Evolutionary conservation across 2,113 vertebrate species (phyloP).

Genomic region (Indri indri): DNA sequence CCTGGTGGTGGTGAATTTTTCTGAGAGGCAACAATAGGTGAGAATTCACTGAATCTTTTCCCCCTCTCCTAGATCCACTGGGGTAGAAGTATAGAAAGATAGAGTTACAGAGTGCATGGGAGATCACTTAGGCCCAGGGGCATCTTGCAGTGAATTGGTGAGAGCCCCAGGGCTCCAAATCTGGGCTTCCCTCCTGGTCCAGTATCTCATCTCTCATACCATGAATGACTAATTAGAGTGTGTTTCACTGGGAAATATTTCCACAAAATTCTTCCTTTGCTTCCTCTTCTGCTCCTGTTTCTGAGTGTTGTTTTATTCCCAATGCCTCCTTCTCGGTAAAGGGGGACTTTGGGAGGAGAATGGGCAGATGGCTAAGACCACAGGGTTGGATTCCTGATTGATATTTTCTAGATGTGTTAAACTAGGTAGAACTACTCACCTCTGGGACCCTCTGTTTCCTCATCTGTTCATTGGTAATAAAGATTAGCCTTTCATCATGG

Average conservation of each 20-base stretch:
- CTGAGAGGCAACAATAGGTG: neutral
- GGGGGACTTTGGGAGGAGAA: neutral
- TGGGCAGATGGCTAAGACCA: neutral
- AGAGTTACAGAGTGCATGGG: neutral
- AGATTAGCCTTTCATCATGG: neutral
- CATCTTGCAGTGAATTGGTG: neutral
- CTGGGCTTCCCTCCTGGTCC: neutral
- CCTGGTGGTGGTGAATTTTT: neutral
- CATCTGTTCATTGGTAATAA: neutral
- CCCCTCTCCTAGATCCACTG: neutral
- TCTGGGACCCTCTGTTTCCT: neutral
- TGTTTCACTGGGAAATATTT: neutral
- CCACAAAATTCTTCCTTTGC: neutral
- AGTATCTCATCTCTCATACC: neutral
- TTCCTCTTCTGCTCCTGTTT: neutral
- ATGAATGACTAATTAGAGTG: neutral
- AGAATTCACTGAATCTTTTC: neutral
- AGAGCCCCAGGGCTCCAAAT: neutral
- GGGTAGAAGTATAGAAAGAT: neutral
- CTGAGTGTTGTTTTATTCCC: neutral
- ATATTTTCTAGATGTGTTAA: neutral
- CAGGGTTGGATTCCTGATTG: neutral
- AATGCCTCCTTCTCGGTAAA: neutral
- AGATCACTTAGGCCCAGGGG: neutral
- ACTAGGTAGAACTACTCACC: neutral